Evolutionary conservation across 2,888 invertebrate genomes (phyloP).

Genomic region (Catocala nupta): DNA sequence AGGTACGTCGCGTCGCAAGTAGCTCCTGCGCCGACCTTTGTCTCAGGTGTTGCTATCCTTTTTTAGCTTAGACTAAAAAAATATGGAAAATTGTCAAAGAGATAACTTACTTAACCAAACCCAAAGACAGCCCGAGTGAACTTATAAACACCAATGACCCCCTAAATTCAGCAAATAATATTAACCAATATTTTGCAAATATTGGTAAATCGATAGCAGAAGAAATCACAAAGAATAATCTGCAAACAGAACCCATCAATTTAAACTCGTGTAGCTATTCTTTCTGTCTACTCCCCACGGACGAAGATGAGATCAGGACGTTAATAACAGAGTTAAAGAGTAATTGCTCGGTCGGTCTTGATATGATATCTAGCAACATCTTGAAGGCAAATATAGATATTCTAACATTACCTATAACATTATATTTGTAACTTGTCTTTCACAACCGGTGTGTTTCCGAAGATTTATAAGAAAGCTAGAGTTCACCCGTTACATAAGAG

Average conservation of each 20-base stretch:
- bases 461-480: slow-evolving; percentile 8
- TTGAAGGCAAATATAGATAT: slow-evolving; percentile 14
- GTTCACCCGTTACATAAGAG: slow-evolving; percentile 7
- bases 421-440: slow-evolving; percentile 2
- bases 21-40: too few species aligned
- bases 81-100: slow-evolving; percentile 2
- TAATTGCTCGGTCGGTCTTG: slow-evolving; percentile 4
- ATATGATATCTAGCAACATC: slow-evolving; percentile 1
- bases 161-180: background rate
- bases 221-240: background rate
- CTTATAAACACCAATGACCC: background rate
- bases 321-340: slow-evolving; percentile 9
- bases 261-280: slow-evolving; percentile 4
- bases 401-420: slow-evolving; percentile 11
- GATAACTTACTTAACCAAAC: background rate
- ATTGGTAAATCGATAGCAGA: slow-evolving; percentile 3
- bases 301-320: slow-evolving; percentile 3
- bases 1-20: too few species aligned
- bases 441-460: slow-evolving; percentile 14
- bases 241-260: background rate
- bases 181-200: slow-evolving; percentile 5
- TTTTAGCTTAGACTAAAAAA: too few species aligned
- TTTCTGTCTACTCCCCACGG: slow-evolving; percentile 7
- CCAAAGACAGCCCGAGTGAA: background rate
- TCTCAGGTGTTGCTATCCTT: too few species aligned